Conservation (phyloP, 2,113 vertebrate genomes). For the Zosterops lateralis region DNA sequence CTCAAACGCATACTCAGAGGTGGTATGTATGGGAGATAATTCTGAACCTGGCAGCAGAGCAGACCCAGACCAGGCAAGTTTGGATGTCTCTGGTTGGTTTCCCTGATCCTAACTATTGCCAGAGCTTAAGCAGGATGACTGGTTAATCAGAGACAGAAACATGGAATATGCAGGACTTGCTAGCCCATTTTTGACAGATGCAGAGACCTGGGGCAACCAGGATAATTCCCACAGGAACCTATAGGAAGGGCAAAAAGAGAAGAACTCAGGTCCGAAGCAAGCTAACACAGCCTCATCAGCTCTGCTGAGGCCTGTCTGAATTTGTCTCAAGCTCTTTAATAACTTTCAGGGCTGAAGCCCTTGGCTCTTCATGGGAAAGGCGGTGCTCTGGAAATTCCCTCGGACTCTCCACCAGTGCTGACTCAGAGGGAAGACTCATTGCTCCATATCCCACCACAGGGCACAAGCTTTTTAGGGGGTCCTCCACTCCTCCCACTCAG, state of each 20-base stretch:
- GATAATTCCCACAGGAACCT: neutral
- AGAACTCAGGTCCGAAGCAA: neutral
- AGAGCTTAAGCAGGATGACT: neutral
- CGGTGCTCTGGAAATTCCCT: constrained; percentile 47
- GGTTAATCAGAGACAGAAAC: neutral
- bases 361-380: constrained; percentile 9
- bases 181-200: neutral
- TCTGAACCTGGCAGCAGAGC: neutral
- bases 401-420: constrained; percentile 25
- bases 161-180: neutral
- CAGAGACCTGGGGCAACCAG: neutral
- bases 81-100: neutral
- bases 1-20: neutral
- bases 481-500: neutral
- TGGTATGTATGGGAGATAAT: neutral
- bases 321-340: constrained; percentile 36
- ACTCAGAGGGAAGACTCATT: constrained; percentile 37
- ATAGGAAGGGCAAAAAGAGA: neutral
- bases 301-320: constrained; percentile 54
- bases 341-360: neutral
- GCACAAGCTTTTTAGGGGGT: neutral
- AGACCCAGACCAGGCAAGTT: neutral
- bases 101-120: neutral
- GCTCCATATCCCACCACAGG: constrained; percentile 4
- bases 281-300: neutral